A percentile compares a stretch with the other conserved stretches of the same genome.
Evolutionary conservation across 2,888 invertebrate genomes (phyloP).

Genomic region (Macrosiphum euphorbiae): DNA sequence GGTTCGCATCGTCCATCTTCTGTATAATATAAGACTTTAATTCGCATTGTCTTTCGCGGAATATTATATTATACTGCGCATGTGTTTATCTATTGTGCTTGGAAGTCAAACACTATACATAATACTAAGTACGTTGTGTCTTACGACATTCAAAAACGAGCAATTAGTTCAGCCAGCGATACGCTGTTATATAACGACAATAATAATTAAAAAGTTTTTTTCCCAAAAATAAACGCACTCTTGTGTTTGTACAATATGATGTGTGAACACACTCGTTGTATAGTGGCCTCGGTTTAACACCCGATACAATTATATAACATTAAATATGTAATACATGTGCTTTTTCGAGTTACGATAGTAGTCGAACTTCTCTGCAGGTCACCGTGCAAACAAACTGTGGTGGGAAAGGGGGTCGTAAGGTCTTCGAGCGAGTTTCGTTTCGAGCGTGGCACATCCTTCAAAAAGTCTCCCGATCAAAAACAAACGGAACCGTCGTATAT

Average conservation of each 20-base stretch:
- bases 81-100: not conserved
- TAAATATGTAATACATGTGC: not conserved
- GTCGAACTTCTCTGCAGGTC: not conserved
- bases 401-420: not conserved
- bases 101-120: not conserved
- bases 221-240: not conserved
- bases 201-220: not conserved
- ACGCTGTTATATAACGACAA: not conserved
- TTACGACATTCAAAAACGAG: not conserved
- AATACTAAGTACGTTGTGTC: not conserved
- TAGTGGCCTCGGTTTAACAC: not conserved
- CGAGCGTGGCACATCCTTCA: constrained; percentile 16
- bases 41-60: constrained; percentile 27
- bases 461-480: constrained; percentile 47
- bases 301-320: not conserved
- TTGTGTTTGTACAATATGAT: not conserved
- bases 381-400: not conserved
- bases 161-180: constrained; percentile 49
- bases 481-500: constrained; percentile 46
- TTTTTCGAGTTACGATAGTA: not conserved
- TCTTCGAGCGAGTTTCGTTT: not conserved
- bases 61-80: not conserved
- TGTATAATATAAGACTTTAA: constrained; percentile 11
- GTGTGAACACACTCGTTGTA: not conserved
- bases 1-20: constrained; percentile 33